A percentile compares a stretch with the other conserved stretches of the same genome.
phyloP scores from a whole-genome alignment of 2,888 invertebrate genomes.

The Lobophora halterata region DNA sequence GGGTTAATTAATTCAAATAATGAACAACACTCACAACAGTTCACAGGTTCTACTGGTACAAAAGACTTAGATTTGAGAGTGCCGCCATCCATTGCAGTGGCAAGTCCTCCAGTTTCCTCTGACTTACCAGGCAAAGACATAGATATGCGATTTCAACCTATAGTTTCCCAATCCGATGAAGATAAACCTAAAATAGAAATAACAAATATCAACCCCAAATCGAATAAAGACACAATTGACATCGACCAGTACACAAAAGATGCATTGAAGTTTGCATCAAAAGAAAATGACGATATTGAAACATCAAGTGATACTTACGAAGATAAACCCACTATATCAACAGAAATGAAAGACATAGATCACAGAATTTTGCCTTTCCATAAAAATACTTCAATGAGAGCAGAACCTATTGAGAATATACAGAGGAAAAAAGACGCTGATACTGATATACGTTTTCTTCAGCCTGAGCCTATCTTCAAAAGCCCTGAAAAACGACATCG shows the following conservation, averaged over 20 bases:
- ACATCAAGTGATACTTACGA: constrained; percentile 65
- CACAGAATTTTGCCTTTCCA: constrained; percentile 72
- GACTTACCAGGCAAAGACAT: constrained; percentile 70
- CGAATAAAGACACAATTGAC: constrained; percentile 69
- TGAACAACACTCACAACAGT: constrained; percentile 49
- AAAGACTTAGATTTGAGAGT: constrained; percentile 75
- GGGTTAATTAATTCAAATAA: constrained; percentile 65
- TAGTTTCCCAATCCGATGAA: constrained; percentile 41
- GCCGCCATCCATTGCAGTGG: constrained; percentile 55
- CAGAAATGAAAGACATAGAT: constrained; percentile 71
- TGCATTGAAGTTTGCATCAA: constrained; percentile 72
- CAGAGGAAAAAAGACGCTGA: constrained; percentile 55
- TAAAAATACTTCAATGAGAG: constrained; percentile 50
- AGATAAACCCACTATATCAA: constrained; percentile 43
- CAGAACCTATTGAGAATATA: constrained; percentile 42
- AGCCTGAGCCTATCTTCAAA: constrained; percentile 72
- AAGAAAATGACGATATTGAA: constrained; percentile 74
- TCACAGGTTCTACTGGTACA: constrained; percentile 42
- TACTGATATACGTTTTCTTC: constrained; percentile 72
- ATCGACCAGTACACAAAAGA: constrained; percentile 79
- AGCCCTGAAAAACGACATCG: constrained; percentile 69
- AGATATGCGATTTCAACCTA: constrained; percentile 73
- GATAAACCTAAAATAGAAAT: constrained; percentile 38
- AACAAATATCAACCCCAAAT: constrained; percentile 43
- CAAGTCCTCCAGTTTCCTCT: constrained; percentile 44